Evolutionary conservation across 64 coral and sea anemone species (phyloP).

Genomic region (Montipora sp.): DNA sequence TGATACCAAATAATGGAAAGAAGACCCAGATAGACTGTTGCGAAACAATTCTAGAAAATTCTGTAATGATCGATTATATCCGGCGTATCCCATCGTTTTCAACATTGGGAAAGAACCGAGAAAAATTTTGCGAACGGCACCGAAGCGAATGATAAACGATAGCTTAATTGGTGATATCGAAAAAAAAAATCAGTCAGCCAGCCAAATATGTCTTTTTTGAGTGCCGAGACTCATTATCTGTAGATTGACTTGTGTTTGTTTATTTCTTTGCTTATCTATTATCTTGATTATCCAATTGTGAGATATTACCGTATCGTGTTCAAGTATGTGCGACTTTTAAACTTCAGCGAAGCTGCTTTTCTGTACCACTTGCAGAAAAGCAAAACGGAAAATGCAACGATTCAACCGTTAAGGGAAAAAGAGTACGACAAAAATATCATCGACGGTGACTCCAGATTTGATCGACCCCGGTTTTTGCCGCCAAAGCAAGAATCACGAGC

Average conservation of each 20-base stretch:
- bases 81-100: no score
- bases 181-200: background rate
- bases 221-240: constrained; percentile 7
- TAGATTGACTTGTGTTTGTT: constrained; percentile 29
- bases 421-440: background rate
- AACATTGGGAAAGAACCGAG: background rate
- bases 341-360: background rate
- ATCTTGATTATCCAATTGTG: constrained; percentile 55
- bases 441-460: background rate
- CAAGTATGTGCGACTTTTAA: constrained; percentile 19
- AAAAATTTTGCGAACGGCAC: background rate
- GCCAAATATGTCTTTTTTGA: constrained; percentile 6
- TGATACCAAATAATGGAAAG: no score
- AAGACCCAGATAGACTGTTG: no score
- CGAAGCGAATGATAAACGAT: background rate
- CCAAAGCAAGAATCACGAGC: background rate
- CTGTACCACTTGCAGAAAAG: no score
- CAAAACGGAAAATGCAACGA: no score
- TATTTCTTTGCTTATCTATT: constrained; percentile 51
- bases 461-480: background rate
- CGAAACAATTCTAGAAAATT: no score
- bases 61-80: no score
- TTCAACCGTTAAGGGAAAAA: no score
- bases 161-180: no score
- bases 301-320: constrained; percentile 26